Base-by-base conservation (phyloP, 23 tunicate species). In the Clavelina lepadiformis region DNA sequence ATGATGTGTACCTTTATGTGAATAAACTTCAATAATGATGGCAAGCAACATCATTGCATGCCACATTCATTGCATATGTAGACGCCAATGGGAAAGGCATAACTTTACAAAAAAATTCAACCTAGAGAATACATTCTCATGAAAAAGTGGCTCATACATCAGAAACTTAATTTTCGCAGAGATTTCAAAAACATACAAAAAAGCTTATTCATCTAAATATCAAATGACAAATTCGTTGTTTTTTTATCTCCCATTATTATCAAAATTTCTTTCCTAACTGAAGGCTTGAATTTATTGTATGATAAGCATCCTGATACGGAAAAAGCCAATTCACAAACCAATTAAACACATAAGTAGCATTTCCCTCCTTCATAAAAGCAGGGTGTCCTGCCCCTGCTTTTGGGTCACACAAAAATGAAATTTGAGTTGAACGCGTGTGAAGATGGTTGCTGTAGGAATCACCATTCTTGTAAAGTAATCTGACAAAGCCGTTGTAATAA, bases 331-430 rank as follows among this genome's bases (percentile, higher is more conserved):
- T 15, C 49, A 15, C 49, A 41, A 41, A 41, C 92, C 92, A 83
- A 66, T 83, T 75, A 46, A 83, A 83, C 0, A 69, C 56, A 59
- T 83, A 83, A 0, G 82, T 69, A 58, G 30, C 58, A 33, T 83
- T 62, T 13, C 66, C 67, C 61, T 82, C 91, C n/a, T 57, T 74
- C 21, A 72, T 67, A 63, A 26, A 75, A 25, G 52, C 53, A 2
- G 82, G 82, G 15, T 61, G 57, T 1, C 82, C 92, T 0, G 72
- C 58, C 0, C 82, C 82, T n/a, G 63, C 75, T 33, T 67, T 73
- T 5, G 56, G 25, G 56, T 83, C 92, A 50, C 92, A 83, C 30
- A 75, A 52, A 56, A 83, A 83, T 19, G 82, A 69, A 38, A 83
- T 83, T 63, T 83, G 92, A 7, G 71, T 47, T 24, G 78, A 58